Base-by-base conservation (phyloP, 2,888 invertebrate genomes). In the Pogonocherus hispidulus region DNA sequence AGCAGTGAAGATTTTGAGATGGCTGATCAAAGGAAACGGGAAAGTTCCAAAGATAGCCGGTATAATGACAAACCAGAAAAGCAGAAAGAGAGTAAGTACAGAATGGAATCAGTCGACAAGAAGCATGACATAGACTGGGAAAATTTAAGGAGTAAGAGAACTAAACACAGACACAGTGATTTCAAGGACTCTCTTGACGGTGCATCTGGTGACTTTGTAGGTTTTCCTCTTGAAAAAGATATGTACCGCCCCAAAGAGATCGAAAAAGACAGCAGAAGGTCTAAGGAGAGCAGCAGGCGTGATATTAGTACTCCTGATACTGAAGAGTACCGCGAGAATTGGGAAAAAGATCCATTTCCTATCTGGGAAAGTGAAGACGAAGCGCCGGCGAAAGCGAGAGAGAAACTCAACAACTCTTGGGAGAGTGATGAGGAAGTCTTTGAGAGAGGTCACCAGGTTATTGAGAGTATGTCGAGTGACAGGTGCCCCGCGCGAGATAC, bases 361-460 rank as follows among this genome's bases (percentile, higher is more conserved):
- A 70, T 68, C 46, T 77, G 78, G 78, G 79, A 79, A 62, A 78
- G 75, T 41, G 78, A 78, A 4, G 76, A 75, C 3, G 77, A 75
- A 8, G 57, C 70, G n/a, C 63, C 67, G 1, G 60, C 71, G 1
- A 64, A 64, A n/a, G 63, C 57, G 20, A 56, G 57, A n/a, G 64
- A 71, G 19, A 75, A 76, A 44, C 23, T 74, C 16, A 80, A 77
- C 66, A 67, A 73, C 3, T 79, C 79, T 6, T 82, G 81, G 82
- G 82, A 82, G 66, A 81, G 80, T 57, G 81, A 82, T 51, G 81
- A 81, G 44, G 82, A 82, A 63, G 14, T 76, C 8, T 76, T 78
- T 49, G 76, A 77, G 37, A 66, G 70, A 9, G 51, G 49, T 16
- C 63, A 67, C 41, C 20, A 16, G 41, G 18, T 3, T 20, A 41